These are phyloP conservation scores for Strongylocentrotus purpuratus DNA, from an alignment of 35 echinoderm and acorn worm genomes.

Conservation along the genomic window DNA sequence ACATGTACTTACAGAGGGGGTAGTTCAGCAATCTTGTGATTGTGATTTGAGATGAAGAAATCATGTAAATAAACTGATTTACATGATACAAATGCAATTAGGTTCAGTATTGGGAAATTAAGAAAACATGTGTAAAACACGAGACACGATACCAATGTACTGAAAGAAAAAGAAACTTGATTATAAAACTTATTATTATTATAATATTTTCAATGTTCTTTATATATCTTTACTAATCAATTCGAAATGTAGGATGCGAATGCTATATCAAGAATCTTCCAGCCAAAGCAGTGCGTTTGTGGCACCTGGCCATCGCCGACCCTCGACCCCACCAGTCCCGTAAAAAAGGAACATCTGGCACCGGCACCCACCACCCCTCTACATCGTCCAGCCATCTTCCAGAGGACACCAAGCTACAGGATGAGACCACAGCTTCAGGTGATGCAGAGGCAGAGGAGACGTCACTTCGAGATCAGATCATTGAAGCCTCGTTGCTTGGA, in stretches of 20 bases:
- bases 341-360: background rate
- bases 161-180: too few relatives aligned
- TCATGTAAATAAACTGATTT: too few relatives aligned
- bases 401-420: too few relatives aligned
- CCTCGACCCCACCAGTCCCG: background rate
- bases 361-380: background rate
- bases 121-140: too few relatives aligned
- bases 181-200: too few relatives aligned
- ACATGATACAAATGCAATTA: too few relatives aligned
- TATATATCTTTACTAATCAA: background rate
- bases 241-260: background rate
- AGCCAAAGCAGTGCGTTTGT: constrained; percentile 27
- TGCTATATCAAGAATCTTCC: constrained; percentile 43
- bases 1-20: too few relatives aligned
- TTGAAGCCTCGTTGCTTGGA: constrained; percentile 69
- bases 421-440: background rate
- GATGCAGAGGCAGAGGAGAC: background rate
- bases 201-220: too few relatives aligned
- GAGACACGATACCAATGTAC: too few relatives aligned
- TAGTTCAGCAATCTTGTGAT: too few relatives aligned
- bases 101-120: too few relatives aligned
- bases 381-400: background rate
- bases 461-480: background rate
- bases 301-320: constrained; percentile 16
- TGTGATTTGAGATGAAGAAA: too few relatives aligned